phyloP scores from a whole-genome alignment of 2,113 vertebrate species.

The Neotoma lepida region DNA sequence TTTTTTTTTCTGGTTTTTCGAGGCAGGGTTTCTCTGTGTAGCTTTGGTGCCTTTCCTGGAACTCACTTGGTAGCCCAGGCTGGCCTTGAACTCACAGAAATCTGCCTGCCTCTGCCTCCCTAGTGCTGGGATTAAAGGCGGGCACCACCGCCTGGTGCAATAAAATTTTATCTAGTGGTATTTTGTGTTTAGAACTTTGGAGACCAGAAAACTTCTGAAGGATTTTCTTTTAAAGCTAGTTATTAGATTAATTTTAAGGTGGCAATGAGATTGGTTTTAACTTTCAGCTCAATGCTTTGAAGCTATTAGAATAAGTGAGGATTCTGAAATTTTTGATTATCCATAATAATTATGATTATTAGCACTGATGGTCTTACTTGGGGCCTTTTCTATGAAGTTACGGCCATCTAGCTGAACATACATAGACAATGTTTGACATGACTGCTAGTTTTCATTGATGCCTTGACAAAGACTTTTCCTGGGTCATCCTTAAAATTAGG shows the following conservation, averaged over 20 bases:
- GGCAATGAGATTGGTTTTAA: background rate
- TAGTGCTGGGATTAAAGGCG: no score
- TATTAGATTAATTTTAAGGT: slow-evolving; percentile 2
- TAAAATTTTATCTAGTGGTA: background rate
- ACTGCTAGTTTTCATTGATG: background rate
- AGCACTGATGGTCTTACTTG: background rate
- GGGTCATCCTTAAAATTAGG: background rate
- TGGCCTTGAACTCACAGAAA: no score
- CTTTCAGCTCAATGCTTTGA: background rate
- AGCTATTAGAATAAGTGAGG: background rate
- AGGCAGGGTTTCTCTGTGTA: no score
- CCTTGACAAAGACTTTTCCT: background rate
- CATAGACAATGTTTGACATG: background rate
- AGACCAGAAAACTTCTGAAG: slow-evolving; percentile 11
- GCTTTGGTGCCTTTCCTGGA: no score
- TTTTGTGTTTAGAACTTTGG: slow-evolving; percentile 12
- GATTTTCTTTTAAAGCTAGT: background rate
- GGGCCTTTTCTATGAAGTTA: background rate
- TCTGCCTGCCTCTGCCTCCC: no score
- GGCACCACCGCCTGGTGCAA: no score
- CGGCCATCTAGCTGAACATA: background rate
- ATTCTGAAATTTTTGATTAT: background rate
- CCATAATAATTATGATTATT: background rate
- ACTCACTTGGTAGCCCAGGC: no score
- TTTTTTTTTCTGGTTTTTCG: no score